phyloP scores from a whole-genome alignment of 2,113 vertebrate genomes.

The Triplophysa tibetana region DNA sequence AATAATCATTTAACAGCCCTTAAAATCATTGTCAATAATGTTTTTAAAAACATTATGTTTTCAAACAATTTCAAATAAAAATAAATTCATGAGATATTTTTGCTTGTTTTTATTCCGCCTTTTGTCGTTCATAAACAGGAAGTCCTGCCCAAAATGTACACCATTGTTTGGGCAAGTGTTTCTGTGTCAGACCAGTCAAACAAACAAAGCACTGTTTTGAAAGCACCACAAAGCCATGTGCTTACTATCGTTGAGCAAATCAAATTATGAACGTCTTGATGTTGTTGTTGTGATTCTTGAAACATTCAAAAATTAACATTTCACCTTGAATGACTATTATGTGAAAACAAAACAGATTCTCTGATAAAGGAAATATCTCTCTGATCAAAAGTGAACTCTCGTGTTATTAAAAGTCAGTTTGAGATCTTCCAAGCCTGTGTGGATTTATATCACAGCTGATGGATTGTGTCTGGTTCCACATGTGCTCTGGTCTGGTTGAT shows the following conservation, averaged over 20 bases:
- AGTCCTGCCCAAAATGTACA: too few relatives aligned
- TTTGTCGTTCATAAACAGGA: too few relatives aligned
- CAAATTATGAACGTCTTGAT: neutral
- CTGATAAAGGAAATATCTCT: constrained; percentile 25
- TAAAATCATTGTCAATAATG: too few relatives aligned
- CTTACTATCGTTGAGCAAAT: neutral
- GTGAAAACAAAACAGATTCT: neutral
- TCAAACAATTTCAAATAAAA: too few relatives aligned
- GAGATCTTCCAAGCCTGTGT: constrained; percentile 50
- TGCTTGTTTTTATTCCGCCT: too few relatives aligned
- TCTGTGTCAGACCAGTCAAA: neutral
- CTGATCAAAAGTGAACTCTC: constrained; percentile 51
- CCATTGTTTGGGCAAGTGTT: too few relatives aligned
- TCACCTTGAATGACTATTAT: neutral
- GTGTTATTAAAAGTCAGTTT: constrained; percentile 47
- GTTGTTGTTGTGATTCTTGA: neutral
- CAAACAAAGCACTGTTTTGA: neutral
- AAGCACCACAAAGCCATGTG: too few relatives aligned
- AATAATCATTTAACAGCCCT: too few relatives aligned
- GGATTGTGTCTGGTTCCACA: constrained; percentile 42
- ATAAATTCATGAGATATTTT: too few relatives aligned
- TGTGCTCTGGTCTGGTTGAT: constrained; percentile 48
- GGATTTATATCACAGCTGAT: constrained; percentile 44
- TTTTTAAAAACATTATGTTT: too few relatives aligned
- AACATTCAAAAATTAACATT: neutral